A percentile compares a stretch with the other conserved stretches of the same genome.
Evolutionary conservation across 2,888 invertebrate species (phyloP).

Genomic region (Eilema sororculum): DNA sequence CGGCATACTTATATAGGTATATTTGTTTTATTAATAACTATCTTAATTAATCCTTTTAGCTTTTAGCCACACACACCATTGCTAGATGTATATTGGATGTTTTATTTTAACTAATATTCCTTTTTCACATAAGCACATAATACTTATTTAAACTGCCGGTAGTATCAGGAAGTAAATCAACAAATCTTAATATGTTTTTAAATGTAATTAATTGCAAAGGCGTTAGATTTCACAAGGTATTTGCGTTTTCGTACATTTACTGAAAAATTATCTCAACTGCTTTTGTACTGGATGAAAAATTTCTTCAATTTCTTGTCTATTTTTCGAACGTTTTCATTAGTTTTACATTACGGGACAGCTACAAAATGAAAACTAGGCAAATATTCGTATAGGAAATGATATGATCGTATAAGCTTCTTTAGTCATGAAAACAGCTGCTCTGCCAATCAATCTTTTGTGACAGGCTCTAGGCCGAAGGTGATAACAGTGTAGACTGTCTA

Average conservation of each 20-base stretch:
- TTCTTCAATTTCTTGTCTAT: no score
- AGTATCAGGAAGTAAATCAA: background rate
- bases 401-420: background rate
- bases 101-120: background rate
- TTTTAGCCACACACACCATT: no score
- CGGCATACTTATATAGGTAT: background rate
- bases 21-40: background rate
- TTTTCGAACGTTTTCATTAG: no score
- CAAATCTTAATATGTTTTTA: background rate
- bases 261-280: background rate
- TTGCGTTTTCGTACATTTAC: background rate
- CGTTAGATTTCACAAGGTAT: background rate
- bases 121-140: background rate
- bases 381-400: background rate
- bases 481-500: slow-evolving; percentile 5
- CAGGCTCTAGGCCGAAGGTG: background rate
- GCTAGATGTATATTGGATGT: background rate
- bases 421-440: slow-evolving; percentile 3
- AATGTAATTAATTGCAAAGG: background rate
- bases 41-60: no score
- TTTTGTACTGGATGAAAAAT: no score
- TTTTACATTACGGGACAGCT: background rate
- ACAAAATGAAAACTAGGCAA: background rate
- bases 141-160: background rate
- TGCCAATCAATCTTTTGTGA: slow-evolving; percentile 8